phyloP scores from a whole-genome alignment of 2,797 vertebrate species.

The Brotula barbata region DNA sequence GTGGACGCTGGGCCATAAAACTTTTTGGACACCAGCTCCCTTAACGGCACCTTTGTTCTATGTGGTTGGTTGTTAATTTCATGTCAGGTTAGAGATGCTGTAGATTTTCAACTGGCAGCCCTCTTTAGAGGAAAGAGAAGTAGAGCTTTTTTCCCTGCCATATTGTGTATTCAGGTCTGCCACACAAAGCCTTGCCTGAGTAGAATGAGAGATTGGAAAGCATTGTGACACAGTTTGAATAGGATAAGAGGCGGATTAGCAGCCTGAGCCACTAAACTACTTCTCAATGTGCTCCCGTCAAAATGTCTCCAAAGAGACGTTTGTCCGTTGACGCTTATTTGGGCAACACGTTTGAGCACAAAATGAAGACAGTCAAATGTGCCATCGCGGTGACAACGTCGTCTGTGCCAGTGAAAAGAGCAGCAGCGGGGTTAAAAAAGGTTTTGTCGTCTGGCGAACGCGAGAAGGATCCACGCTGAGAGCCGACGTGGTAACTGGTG shows the following conservation, averaged over 20 bases:
- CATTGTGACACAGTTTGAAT: conserved; percentile 33
- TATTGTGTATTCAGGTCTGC: conserved; percentile 26
- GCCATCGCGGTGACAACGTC: conserved; percentile 10
- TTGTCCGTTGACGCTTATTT: conserved; percentile 29
- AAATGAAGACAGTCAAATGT: conserved; percentile 25
- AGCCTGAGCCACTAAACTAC: conserved; percentile 28
- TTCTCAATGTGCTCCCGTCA: conserved; percentile 38
- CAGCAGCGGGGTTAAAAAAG: conserved; percentile 19
- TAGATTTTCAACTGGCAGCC: conserved; percentile 7
- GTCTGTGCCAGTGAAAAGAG: conserved; percentile 31
- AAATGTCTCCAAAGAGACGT: conserved; percentile 24
- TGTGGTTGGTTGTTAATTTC: conserved; percentile 1
- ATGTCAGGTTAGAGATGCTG: conserved; percentile 19
- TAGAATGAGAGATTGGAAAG: conserved; percentile 33
- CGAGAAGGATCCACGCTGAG: conserved; percentile 26
- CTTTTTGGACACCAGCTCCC: conserved; percentile 16
- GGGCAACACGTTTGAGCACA: conserved; percentile 24
- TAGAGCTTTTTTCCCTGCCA: not conserved
- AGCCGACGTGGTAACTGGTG: conserved; percentile 25
- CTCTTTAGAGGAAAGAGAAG: not conserved
- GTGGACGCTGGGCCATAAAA: conserved; percentile 13
- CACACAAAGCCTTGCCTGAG: conserved; percentile 29
- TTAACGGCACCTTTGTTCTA: conserved; percentile 23
- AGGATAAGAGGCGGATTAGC: conserved; percentile 52
- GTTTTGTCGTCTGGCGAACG: conserved; percentile 25